phyloP scores from a whole-genome alignment of 1,140 invertebrate species.

The Pemphigus obesinymphae region DNA sequence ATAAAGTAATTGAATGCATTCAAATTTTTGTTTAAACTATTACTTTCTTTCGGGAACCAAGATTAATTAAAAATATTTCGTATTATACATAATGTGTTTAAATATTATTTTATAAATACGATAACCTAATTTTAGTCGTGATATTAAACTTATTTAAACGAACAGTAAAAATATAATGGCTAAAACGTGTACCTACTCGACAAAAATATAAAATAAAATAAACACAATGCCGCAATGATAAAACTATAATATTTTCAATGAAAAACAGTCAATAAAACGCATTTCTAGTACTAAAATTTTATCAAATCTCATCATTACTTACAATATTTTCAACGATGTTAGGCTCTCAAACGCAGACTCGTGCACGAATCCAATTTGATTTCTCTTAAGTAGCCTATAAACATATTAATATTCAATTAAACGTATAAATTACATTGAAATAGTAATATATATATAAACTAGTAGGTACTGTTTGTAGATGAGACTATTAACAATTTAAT shows the following conservation, averaged over 20 bases:
- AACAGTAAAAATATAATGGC: background rate
- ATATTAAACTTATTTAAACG: background rate
- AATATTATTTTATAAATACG: too few species aligned
- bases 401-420: too few species aligned
- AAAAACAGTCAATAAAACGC: too few species aligned
- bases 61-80: background rate
- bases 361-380: slow-evolving; percentile 62
- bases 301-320: slow-evolving; percentile 53
- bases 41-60: background rate
- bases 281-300: too few species aligned
- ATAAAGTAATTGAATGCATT: too few species aligned
- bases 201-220: background rate
- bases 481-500: too few species aligned
- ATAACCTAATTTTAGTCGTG: background rate
- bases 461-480: too few species aligned
- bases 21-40: too few species aligned
- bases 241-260: background rate
- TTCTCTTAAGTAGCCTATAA: slow-evolving; percentile 63
- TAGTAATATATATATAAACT: too few species aligned
- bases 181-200: background rate
- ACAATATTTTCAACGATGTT: slow-evolving; percentile 64
- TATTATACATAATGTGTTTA: background rate
- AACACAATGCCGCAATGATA: background rate
- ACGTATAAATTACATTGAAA: too few species aligned
- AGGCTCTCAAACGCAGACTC: slow-evolving; percentile 62